These are phyloP conservation scores for Muntiacus muntjak DNA, from an alignment of 2,113 vertebrate genomes.

Conservation along the genomic window DNA sequence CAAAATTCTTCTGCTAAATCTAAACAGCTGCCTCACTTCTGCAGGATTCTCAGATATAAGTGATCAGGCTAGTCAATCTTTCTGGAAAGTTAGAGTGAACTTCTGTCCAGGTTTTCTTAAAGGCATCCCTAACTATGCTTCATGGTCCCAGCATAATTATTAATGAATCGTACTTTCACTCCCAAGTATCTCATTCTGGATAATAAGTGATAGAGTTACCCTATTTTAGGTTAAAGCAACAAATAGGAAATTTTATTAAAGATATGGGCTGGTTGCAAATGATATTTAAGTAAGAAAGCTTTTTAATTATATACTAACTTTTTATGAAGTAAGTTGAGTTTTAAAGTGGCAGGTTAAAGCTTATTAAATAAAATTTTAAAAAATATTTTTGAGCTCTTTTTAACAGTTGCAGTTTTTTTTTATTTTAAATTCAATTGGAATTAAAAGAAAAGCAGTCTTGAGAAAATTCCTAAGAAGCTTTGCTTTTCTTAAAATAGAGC, in stretches of 20 bases:
- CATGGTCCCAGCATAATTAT: neutral
- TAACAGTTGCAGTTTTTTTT: neutral
- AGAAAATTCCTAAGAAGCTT: neutral
- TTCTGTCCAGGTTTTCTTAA: neutral
- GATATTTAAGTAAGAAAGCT: neutral
- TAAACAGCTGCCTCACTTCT: neutral
- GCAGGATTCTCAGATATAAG: neutral
- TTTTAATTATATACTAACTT: neutral
- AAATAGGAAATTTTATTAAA: slow-evolving; percentile 19
- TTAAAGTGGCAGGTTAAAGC: neutral
- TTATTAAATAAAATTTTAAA: neutral
- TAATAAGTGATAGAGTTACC: neutral
- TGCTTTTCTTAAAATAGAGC: neutral
- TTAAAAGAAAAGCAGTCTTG: neutral
- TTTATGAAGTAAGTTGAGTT: neutral
- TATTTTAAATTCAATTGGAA: neutral
- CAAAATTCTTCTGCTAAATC: neutral
- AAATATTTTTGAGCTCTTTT: neutral
- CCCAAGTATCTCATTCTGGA: neutral
- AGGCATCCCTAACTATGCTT: neutral
- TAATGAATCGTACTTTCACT: neutral
- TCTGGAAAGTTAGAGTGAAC: neutral
- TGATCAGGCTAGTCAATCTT: neutral
- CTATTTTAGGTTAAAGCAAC: neutral
- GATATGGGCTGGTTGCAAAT: neutral